These are phyloP conservation scores for Conomelus anceps DNA, from an alignment of 2,888 invertebrate species.

Conservation along the genomic window DNA sequence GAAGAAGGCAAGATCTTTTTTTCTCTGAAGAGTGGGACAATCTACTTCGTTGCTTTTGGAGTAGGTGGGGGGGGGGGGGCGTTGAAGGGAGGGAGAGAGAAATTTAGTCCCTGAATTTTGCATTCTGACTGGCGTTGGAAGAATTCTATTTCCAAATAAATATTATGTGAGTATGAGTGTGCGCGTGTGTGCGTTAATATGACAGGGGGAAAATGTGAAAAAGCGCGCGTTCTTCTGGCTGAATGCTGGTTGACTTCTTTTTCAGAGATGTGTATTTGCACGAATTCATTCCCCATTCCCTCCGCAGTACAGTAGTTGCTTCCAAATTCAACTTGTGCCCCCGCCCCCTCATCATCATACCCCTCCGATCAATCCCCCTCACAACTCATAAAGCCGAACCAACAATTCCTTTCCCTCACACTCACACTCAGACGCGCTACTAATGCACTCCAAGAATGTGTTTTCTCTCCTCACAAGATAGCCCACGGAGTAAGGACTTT, in stretches of 20 bases:
- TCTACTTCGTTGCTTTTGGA: background rate
- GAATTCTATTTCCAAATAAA: background rate
- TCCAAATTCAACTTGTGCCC: background rate
- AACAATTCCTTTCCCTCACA: background rate
- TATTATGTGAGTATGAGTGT: background rate
- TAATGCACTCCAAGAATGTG: background rate
- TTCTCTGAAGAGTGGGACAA: background rate
- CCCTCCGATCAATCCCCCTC: background rate
- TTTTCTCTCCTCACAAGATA: background rate
- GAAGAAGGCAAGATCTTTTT: background rate
- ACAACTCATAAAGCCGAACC: background rate
- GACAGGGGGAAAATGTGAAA: background rate
- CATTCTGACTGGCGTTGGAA: background rate
- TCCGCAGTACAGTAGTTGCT: background rate
- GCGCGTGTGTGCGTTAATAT: background rate
- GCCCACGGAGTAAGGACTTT: background rate
- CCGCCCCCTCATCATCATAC: background rate
- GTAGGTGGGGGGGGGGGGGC: background rate
- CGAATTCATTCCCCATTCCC: background rate
- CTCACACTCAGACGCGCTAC: background rate
- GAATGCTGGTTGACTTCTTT: background rate
- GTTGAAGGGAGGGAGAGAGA: background rate
- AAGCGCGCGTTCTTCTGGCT: background rate
- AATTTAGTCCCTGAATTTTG: background rate
- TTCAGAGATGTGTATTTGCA: background rate